Percentiles rank a stretch among this genome's conserved stretches.
These are phyloP conservation scores for Plusia festucae DNA, from an alignment of 2,888 invertebrate species.

Conservation along the genomic window DNA sequence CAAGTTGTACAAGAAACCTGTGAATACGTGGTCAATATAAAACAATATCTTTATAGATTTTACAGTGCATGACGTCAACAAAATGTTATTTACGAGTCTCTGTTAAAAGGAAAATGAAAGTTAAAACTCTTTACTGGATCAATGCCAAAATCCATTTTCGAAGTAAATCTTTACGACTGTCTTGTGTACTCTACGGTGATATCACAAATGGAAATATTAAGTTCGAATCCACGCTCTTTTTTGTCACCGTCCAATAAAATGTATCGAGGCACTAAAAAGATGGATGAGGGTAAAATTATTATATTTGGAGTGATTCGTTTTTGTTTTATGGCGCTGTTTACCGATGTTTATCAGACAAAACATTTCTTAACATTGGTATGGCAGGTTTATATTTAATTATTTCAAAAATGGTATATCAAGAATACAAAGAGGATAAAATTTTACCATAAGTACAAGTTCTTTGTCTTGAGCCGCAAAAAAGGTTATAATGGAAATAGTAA, in stretches of 20 bases:
- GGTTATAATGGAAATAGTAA: too few species aligned
- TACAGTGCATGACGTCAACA: background rate
- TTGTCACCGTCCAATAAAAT: conserved; percentile 7
- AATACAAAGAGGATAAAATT: too few species aligned
- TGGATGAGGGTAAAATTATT: background rate
- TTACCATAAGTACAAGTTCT: too few species aligned
- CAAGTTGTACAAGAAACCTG: background rate
- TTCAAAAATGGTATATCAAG: too few species aligned
- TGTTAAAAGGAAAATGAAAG: conserved; percentile 27
- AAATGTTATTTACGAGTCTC: conserved; percentile 22
- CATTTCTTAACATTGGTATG: too few species aligned
- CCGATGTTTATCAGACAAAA: background rate
- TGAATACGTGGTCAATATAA: background rate
- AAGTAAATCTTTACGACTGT: conserved; percentile 34
- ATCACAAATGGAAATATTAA: conserved; percentile 30
- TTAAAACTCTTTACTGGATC: conserved; percentile 33
- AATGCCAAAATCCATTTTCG: conserved; percentile 17
- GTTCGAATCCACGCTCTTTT: conserved; percentile 14
- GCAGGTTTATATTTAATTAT: too few species aligned
- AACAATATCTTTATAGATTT: conserved; percentile 11
- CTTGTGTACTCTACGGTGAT: conserved; percentile 12
- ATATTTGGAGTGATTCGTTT: background rate
- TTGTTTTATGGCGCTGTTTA: background rate
- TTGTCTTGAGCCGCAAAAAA: too few species aligned
- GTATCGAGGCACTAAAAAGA: background rate